phyloP scores from a whole-genome alignment of 2,888 invertebrate genomes.

The Pinctada fucata region DNA sequence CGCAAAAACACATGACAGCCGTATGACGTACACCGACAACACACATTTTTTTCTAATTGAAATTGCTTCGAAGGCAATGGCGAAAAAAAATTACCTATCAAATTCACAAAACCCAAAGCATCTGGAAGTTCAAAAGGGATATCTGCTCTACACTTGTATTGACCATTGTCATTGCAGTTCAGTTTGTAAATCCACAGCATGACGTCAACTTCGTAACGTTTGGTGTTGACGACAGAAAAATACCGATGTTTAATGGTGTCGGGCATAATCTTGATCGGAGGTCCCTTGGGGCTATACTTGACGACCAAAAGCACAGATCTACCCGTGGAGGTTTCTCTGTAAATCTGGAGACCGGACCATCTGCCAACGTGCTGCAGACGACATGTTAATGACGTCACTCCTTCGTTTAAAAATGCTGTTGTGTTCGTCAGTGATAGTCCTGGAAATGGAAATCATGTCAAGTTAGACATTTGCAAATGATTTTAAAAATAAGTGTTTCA shows the following conservation, averaged over 20 bases:
- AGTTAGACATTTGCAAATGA: no score
- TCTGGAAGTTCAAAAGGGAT: constrained; percentile 29
- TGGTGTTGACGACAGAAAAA: constrained; percentile 34
- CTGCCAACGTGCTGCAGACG: constrained; percentile 48
- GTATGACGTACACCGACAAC: no score
- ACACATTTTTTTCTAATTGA: no score
- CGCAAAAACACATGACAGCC: no score
- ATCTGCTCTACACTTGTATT: constrained; percentile 41
- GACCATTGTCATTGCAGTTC: constrained; percentile 48
- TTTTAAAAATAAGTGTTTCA: not conserved
- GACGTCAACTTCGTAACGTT: constrained; percentile 43
- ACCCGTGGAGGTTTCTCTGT: constrained; percentile 24
- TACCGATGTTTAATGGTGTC: constrained; percentile 34
- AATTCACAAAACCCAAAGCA: constrained; percentile 27
- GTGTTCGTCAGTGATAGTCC: constrained; percentile 41
- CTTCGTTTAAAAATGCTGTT: constrained; percentile 47
- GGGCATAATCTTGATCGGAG: not conserved
- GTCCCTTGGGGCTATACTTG: constrained; percentile 13
- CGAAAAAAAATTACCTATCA: constrained; percentile 31
- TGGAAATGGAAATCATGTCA: constrained; percentile 14
- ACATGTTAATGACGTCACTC: constrained; percentile 46
- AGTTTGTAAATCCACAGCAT: constrained; percentile 49
- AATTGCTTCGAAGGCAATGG: not conserved
- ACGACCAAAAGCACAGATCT: constrained; percentile 19
- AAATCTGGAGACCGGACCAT: constrained; percentile 44